These are phyloP conservation scores for Altica lythri DNA, from an alignment of 2,888 invertebrate species.

Conservation along the genomic window DNA sequence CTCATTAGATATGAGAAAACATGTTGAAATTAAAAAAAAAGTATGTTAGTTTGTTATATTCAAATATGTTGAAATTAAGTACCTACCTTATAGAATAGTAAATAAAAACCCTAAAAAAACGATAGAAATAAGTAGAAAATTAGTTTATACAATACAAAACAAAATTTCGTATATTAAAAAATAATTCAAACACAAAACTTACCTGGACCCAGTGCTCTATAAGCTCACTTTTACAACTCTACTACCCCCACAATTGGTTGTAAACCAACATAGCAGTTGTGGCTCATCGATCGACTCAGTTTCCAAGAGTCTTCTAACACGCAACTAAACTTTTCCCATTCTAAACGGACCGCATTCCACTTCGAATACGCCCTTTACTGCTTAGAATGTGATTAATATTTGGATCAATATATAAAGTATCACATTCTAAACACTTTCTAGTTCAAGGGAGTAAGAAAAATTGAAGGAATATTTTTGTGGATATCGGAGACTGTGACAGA, in stretches of 20 bases:
- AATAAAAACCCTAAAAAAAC: too few relatives aligned
- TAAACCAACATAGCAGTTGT: conserved; percentile 25
- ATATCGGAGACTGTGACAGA: conserved; percentile 13
- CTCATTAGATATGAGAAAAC: too few relatives aligned
- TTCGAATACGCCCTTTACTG: conserved; percentile 1
- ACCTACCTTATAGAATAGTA: too few relatives aligned
- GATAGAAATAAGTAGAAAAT: too few relatives aligned
- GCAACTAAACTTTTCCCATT: conserved; percentile 31
- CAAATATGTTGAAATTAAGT: too few relatives aligned
- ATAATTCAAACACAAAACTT: conserved; percentile 25
- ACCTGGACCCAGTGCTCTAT: conserved; percentile 21
- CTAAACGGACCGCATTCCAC: conserved; percentile 1
- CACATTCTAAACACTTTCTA: conserved; percentile 42
- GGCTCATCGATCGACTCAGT: conserved; percentile 31
- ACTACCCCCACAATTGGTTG: conserved; percentile 30
- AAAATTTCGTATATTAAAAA: too few relatives aligned
- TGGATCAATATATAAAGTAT: conserved; percentile 29
- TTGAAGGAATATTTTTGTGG: conserved; percentile 6
- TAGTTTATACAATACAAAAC: too few relatives aligned
- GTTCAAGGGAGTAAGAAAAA: conserved; percentile 38
- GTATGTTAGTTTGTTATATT: too few relatives aligned
- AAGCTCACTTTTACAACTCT: conserved; percentile 40
- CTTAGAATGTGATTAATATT: conserved; percentile 34
- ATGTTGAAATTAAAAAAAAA: too few relatives aligned
- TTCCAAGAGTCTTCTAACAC: conserved; percentile 34